Evolutionary conservation across 2,113 vertebrate genomes (phyloP), one percentile per base, ranked within the genome.

Genomic region (Microcebus lehilahytsara): DNA sequence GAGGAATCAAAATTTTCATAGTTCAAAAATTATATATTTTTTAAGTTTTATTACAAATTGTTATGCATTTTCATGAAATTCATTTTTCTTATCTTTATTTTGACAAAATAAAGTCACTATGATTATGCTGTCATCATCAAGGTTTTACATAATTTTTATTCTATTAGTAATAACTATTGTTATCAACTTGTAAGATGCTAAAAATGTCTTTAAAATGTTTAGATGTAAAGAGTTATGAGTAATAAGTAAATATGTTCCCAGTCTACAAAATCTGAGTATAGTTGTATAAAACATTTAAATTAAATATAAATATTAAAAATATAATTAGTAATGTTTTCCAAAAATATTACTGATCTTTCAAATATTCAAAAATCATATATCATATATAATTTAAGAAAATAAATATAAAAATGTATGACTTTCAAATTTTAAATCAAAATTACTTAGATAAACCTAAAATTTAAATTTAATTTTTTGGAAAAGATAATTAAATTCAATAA

Each of bases 191-290:
- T 25, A 66, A 95, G 86, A 86, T 80, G 83, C 69, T 62, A 53
- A 86, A 84, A 72, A 74, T 62, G 34, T 53, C n/a, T 91, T 85
- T 62, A 69, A 91, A 91, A 91, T 71, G 19, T 79, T 91, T 62
- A 62, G 9, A 20, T 56, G 1, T 56, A 46, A 66, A 64, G 23
- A 23, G n/a, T 64, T 66, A 60, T 67, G 72, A 74, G 56, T 71
- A 56, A 30, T n/a, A 72, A 16, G 2, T 51, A 81, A 94, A 42
- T 17, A 34, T 51, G 40, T 53, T 30, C 16, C 13, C 69, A 84
- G 42, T 10, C 37, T 78, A 23, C 0, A 77, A 71, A 53, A 69
- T 71, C 53, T 89, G 17, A 93, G 27, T 74, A 66, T 14, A 51
- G 11, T 27, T 93, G 51, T 13, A 84, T 60, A 42, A 69, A 77